These are phyloP conservation scores for Listronotus bonariensis DNA, from an alignment of 1,140 invertebrate species.

Conservation along the genomic window DNA sequence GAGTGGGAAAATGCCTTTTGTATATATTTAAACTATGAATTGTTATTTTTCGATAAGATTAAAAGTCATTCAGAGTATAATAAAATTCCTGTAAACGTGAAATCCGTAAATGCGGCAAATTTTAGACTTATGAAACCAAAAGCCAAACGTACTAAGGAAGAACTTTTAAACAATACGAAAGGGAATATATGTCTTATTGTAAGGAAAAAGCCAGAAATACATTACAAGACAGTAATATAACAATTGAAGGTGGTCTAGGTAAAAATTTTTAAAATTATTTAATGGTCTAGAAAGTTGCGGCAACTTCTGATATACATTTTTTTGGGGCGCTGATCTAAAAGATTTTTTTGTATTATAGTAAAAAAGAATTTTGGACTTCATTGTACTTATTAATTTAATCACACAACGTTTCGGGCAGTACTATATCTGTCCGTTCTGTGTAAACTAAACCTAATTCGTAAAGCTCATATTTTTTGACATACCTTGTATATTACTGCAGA, in stretches of 20 bases:
- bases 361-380: too few relatives aligned
- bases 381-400: too few relatives aligned
- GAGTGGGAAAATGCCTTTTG: constrained; percentile 24
- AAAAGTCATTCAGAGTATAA: constrained; percentile 20
- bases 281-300: too few relatives aligned
- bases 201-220: constrained; percentile 9
- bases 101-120: constrained; percentile 21
- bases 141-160: constrained; percentile 8
- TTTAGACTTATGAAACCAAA: constrained; percentile 27
- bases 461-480: too few relatives aligned
- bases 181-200: constrained; percentile 4
- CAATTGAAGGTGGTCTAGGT: neutral
- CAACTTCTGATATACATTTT: too few relatives aligned
- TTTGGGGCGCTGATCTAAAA: too few relatives aligned
- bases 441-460: too few relatives aligned
- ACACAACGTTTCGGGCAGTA: too few relatives aligned
- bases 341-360: too few relatives aligned
- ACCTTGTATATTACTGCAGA: too few relatives aligned
- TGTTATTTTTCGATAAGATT: constrained; percentile 27
- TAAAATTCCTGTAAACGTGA: constrained; percentile 15
- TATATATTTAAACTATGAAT: constrained; percentile 25
- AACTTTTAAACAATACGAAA: constrained; percentile 14
- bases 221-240: neutral
- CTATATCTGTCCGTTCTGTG: too few relatives aligned
- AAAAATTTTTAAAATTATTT: neutral